Percentiles rank a stretch among this genome's conserved stretches.
Evolutionary conservation across 2,113 vertebrate genomes (phyloP).

Genomic region (Nothoprocta perdicaria): DNA sequence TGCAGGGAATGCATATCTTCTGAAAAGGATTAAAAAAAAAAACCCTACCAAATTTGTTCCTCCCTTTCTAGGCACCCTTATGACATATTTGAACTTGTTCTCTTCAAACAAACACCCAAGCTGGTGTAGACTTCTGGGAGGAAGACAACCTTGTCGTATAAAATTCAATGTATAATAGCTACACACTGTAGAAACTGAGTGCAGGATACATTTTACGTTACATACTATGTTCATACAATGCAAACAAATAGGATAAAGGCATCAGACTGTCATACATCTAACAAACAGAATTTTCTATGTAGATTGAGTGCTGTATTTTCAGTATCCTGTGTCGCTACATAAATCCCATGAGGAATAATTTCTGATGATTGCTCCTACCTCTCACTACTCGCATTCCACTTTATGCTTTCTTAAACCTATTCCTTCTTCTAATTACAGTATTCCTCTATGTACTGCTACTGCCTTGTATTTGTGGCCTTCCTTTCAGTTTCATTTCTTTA

Average conservation of each 20-base stretch:
- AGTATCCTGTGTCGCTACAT: not conserved
- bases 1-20: not conserved
- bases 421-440: not conserved
- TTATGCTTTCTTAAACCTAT: not conserved
- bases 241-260: not conserved
- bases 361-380: not conserved
- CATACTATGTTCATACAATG: rapidly evolving
- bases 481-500: not conserved
- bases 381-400: not conserved
- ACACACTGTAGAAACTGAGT: not conserved
- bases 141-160: rapidly evolving
- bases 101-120: not conserved
- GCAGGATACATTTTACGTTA: not conserved
- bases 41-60: not conserved
- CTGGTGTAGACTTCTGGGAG: not conserved
- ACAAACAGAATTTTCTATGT: not conserved
- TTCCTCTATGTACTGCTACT: not conserved
- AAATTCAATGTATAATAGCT: not conserved
- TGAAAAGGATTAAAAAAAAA: not conserved
- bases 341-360: not conserved
- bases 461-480: not conserved
- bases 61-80: not conserved
- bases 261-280: not conserved
- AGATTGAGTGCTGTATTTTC: not conserved
- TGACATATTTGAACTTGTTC: not conserved